Percentiles rank a stretch among this genome's conserved stretches.
phyloP scores from a whole-genome alignment of 2,888 invertebrate species.

The Diadromus collaris region DNA sequence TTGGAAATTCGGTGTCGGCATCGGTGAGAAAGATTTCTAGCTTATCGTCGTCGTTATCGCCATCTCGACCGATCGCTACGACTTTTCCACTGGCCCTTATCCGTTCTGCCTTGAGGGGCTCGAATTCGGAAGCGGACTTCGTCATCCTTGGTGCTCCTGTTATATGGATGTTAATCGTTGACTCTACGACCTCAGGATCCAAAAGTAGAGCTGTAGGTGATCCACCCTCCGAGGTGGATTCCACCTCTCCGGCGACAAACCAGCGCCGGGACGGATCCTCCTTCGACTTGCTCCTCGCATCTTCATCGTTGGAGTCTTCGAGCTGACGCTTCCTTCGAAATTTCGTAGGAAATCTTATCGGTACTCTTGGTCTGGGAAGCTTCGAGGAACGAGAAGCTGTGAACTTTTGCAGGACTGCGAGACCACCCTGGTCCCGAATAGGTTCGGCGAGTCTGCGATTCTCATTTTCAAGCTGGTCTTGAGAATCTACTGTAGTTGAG shows the following conservation, averaged over 20 bases:
- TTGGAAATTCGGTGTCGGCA: conserved; percentile 13
- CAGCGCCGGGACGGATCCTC: conserved; percentile 40
- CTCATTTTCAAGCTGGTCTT: not conserved
- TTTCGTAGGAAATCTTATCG: not conserved
- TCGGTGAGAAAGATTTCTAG: conserved; percentile 6
- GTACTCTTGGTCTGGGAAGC: not conserved
- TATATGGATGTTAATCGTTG: conserved; percentile 51
- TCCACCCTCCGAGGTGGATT: conserved; percentile 27
- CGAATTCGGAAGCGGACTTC: conserved; percentile 3
- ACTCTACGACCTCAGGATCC: conserved; percentile 12
- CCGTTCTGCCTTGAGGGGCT: conserved; percentile 5
- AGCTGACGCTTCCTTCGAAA: conserved; percentile 41
- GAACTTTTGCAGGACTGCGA: conserved; percentile 8
- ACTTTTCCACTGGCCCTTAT: not conserved
- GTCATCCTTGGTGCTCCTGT: conserved; percentile 23
- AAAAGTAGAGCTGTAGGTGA: not conserved
- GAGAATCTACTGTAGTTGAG: not conserved
- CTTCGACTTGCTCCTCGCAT: conserved; percentile 3
- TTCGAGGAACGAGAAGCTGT: not conserved
- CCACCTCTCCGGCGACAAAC: conserved; percentile 2
- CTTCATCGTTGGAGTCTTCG: conserved; percentile 2
- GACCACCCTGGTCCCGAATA: not conserved
- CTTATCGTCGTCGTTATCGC: conserved; percentile 25
- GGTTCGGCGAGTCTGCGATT: not conserved
- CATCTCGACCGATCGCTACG: not conserved